phyloP scores from a whole-genome alignment of 2,888 invertebrate species.

The Parnassius smintheus region DNA sequence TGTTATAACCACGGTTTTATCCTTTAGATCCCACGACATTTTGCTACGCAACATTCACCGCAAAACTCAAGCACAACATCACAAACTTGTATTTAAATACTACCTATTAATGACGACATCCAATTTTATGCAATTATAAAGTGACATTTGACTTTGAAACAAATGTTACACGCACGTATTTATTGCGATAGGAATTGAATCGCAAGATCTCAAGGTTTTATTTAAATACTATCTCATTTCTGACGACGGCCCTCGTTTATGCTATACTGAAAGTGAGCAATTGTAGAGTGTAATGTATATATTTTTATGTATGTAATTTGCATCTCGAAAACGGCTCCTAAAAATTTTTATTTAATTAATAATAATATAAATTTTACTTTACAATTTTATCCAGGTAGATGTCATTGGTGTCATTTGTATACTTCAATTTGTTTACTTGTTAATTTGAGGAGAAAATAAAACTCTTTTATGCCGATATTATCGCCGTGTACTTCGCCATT shows the following conservation, averaged over 20 bases:
- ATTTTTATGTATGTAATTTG: background rate
- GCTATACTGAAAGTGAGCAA: background rate
- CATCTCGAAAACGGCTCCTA: background rate
- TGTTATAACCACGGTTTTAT: conserved; percentile 57
- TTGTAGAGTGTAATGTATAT: background rate
- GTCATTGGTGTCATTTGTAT: background rate
- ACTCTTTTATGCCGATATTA: no score
- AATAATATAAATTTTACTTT: no score
- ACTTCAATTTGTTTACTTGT: background rate
- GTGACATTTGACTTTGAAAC: no score
- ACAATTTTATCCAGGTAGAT: background rate
- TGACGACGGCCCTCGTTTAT: background rate
- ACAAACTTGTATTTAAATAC: no score
- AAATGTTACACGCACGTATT: no score
- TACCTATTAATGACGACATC: no score
- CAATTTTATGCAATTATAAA: no score
- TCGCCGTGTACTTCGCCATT: no score
- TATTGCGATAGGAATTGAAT: no score
- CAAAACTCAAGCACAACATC: no score
- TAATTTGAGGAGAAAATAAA: no score
- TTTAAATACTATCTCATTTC: background rate
- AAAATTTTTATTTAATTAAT: background rate
- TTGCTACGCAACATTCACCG: background rate
- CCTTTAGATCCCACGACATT: conserved; percentile 25
- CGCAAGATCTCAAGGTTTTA: no score